Base-by-base conservation (phyloP, 2,888 invertebrate genomes). In the Eupithecia subfuscata region DNA sequence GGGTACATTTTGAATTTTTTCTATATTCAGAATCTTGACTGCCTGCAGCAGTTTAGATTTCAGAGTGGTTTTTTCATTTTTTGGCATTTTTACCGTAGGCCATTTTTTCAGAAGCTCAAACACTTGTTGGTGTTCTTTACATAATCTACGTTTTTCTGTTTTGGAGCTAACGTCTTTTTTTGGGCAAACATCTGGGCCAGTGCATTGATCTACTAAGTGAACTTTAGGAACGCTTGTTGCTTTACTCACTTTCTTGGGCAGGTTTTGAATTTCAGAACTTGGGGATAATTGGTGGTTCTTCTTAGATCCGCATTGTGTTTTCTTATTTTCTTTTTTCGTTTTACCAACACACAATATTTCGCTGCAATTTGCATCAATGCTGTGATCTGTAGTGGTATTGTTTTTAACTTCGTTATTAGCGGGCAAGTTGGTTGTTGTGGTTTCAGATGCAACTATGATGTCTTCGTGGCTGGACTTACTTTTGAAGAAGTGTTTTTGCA, bases 1-100 rank as follows among this genome's bases (percentile, higher is more conserved):
- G 16, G 89, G 87, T 72, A 89, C 72, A 76, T 76, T 86, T 81
- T 89, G 83, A 79, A 92, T 91, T 84, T 90, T 92, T 75, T 90
- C 85, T 18, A 90, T 77, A 73, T 85, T 86, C 3, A 92, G 82
- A 37, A 78, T 79, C 18, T 85, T 83, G 0, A 88, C 56, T 22
- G 87, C 74, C n/a, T 80, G 77, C 4, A 30, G 76, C 2, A 90
- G 63, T 67, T 79, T 83, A 1, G 76, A 75, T 82, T 84, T 89
- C 1, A 89, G 40, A 68, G 85, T 30, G 74, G 76, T 77, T 79
- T 74, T 75, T 75, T 69, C 14, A 77, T 3, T 56, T 7, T 34
- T 78, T 71, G 37, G 60, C 64, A 11, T 78, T 65, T 81, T 75
- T 16, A 74, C 34, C 34, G 74, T 22, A 18, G 85, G 75, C 86